A percentile compares a stretch with the other conserved stretches of the same genome.
These are phyloP conservation scores for Eristalinus aeneus DNA, from an alignment of 2,888 invertebrate genomes.

Conservation along the genomic window DNA sequence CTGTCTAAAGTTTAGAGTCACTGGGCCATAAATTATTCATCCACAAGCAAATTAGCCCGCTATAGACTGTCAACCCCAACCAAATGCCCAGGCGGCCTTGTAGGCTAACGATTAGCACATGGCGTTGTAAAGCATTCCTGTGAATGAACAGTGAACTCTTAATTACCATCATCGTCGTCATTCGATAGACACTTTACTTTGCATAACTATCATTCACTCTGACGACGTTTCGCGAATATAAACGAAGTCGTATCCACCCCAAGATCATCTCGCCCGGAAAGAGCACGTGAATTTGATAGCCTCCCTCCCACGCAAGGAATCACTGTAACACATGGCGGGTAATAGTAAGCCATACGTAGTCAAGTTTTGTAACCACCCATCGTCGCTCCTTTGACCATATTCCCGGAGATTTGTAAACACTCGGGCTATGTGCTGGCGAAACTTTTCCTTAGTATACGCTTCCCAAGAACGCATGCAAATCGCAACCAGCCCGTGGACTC, in stretches of 20 bases:
- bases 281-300: background rate
- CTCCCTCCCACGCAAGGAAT: background rate
- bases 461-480: constrained; percentile 50
- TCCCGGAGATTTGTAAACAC: background rate
- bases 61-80: background rate
- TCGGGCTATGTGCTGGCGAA: background rate
- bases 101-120: background rate
- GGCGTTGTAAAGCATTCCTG: background rate
- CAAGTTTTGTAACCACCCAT: background rate
- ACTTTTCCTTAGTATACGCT: background rate
- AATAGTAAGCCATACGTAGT: background rate
- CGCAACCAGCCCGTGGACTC: background rate
- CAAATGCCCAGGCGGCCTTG: background rate
- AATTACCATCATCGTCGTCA: background rate
- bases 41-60: too few relatives aligned
- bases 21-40: too few relatives aligned
- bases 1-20: too few relatives aligned
- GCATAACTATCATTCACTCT: background rate
- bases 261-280: background rate
- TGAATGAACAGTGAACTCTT: constrained; percentile 17
- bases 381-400: background rate
- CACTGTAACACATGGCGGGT: background rate
- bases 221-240: background rate
- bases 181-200: background rate
- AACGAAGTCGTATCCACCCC: background rate